Evolutionary conservation across 2,797 vertebrate genomes (phyloP), one percentile per base, ranked within the genome.

Genomic region (Chelmon rostratus): DNA sequence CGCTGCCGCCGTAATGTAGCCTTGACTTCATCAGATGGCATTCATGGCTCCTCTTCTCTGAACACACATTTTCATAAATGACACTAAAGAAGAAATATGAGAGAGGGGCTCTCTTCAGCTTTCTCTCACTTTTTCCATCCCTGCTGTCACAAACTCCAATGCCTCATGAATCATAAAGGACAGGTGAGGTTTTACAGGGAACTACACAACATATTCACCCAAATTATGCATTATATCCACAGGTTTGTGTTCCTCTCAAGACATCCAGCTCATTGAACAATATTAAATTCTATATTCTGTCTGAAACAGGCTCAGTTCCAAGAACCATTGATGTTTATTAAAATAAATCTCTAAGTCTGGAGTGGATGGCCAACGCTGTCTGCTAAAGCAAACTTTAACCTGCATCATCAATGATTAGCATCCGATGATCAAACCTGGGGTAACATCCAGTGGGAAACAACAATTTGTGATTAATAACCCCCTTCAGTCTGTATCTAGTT

Each of bases 1-100:
- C 10, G 0, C 46, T 0, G 21, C 49, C 10, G 16, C 70, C 19
- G 2, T 56, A 35, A 57, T n/a, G 49, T 21, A 28, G 78, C 85
- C 83, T 71, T 58, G 77, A 83, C 77, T 86, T 83, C 80, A 77
- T 89, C 84, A 70, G 38, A 66, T 65, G 44, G 2, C 56, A 54
- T 85, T 86, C 76, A 72, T 59, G 74, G 65, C 65, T 74, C 15
- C 15, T 1, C 42, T 81, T 25, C 83, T 68, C 68, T n/a, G 62
- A 73, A 74, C 58, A 66, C 81, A 57, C 79, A 80, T 86, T 87
- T 86, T 88, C 86, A 78, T 84, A 87, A 88, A 83, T 82, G 81
- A 85, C 85, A 83, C 57, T 83, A 79, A 86, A 71, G n/a, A 66
- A 85, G 77, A 89, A 83, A 81, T 79, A 90, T 68, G 77, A 82